These are phyloP conservation scores for Agonopterix alstromeriana DNA, from an alignment of 2,888 invertebrate species.

Conservation along the genomic window DNA sequence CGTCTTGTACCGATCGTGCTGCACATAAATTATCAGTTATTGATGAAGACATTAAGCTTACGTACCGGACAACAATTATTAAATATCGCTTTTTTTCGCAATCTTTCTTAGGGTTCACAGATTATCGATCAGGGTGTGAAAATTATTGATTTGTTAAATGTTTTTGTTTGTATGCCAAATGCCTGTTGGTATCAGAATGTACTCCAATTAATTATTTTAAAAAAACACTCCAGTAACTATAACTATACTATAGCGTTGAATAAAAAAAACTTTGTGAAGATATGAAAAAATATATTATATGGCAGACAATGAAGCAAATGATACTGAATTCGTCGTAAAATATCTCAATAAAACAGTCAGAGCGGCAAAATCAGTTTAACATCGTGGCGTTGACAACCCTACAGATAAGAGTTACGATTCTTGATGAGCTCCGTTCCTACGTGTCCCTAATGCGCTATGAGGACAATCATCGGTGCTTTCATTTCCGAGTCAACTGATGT, in stretches of 20 bases:
- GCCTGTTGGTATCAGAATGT: too few relatives aligned
- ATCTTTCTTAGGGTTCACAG: slow-evolving; percentile 17
- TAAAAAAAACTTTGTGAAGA: too few relatives aligned
- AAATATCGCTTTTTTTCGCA: slow-evolving; percentile 35
- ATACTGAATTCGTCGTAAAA: too few relatives aligned
- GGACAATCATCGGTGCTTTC: slow-evolving; percentile 32
- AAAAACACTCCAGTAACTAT: too few relatives aligned
- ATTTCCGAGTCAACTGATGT: slow-evolving; percentile 43
- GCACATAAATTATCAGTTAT: slow-evolving; percentile 76
- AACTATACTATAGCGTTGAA: too few relatives aligned
- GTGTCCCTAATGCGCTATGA: slow-evolving; percentile 49
- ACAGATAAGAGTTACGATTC: slow-evolving; percentile 8
- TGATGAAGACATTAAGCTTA: slow-evolving; percentile 76
- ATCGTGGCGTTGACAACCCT: slow-evolving; percentile 3
- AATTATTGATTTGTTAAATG: too few relatives aligned
- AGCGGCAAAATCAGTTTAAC: not conserved
- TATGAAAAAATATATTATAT: too few relatives aligned
- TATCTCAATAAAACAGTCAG: not conserved
- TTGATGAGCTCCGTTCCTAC: slow-evolving; percentile 21
- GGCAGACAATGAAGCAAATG: not conserved
- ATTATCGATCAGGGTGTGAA: not conserved
- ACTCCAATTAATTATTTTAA: too few relatives aligned
- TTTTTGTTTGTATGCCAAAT: too few relatives aligned
- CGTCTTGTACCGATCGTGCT: slow-evolving; percentile 72
- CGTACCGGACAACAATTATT: slow-evolving; percentile 54